Evolutionary conservation across 2,888 invertebrate genomes (phyloP).

Genomic region (Iselma pallidipennis): DNA sequence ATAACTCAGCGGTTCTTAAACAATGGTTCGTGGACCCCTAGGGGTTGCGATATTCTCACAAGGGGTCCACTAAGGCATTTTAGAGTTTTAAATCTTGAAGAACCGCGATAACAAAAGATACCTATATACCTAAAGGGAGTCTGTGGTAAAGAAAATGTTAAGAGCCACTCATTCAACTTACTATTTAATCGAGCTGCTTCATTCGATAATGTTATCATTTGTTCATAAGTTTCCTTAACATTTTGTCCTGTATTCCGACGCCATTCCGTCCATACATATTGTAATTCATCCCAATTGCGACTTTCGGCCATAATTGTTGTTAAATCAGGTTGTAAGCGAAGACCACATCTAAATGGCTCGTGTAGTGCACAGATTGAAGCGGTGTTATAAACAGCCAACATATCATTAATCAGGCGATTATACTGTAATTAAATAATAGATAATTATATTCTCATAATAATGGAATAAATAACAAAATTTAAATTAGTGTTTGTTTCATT

Average conservation of each 20-base stretch:
- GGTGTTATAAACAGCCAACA: conserved; percentile 84
- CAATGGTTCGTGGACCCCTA: too few species aligned
- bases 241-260: conserved; percentile 81
- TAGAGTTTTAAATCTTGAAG: too few species aligned
- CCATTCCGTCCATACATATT: conserved; percentile 90
- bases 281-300: conserved; percentile 86
- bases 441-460: too few species aligned
- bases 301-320: conserved; percentile 77
- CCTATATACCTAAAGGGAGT: too few species aligned
- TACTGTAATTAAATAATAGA: conserved; percentile 63
- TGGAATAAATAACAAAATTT: too few species aligned
- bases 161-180: conserved; percentile 58
- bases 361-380: conserved; percentile 85
- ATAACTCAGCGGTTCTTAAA: too few species aligned
- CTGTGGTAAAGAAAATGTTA: conserved; percentile 2
- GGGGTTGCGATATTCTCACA: too few species aligned
- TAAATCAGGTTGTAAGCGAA: conserved; percentile 79
- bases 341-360: conserved; percentile 80
- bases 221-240: conserved; percentile 78
- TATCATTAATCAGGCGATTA: conserved; percentile 84
- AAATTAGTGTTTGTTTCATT: too few species aligned
- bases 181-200: conserved; percentile 81
- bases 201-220: conserved; percentile 77
- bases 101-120: too few species aligned
- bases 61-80: too few species aligned